phyloP scores from a whole-genome alignment of 2,113 vertebrate genomes.

The Apteryx owenii region DNA sequence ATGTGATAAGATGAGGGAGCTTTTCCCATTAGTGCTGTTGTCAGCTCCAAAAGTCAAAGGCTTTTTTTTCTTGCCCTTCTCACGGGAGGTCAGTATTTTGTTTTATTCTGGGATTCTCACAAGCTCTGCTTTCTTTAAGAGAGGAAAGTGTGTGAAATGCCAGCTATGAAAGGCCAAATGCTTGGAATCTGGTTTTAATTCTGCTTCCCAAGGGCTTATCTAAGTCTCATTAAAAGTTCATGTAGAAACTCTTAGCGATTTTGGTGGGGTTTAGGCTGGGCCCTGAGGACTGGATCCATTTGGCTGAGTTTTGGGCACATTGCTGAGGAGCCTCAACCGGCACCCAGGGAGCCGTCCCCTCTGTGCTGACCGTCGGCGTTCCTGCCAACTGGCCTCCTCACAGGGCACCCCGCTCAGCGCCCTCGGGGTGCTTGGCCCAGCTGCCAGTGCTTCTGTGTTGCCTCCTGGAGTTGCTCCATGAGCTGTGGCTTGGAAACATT shows the following conservation, averaged over 20 bases:
- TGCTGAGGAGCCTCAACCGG: not conserved
- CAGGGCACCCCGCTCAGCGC: not conserved
- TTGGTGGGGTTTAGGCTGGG: not conserved
- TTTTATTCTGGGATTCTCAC: slow-evolving; percentile 29
- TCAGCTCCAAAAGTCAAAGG: slow-evolving; percentile 20
- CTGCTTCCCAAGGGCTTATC: not conserved
- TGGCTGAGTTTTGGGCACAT: not conserved
- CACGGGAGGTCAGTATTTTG: not conserved
- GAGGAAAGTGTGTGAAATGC: not conserved
- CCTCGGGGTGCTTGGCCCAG: not conserved
- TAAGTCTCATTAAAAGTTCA: not conserved
- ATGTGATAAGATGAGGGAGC: not conserved
- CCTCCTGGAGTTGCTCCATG: not conserved
- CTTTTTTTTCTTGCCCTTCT: not conserved
- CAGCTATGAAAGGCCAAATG: slow-evolving; percentile 16
- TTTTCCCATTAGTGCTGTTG: slow-evolving; percentile 5
- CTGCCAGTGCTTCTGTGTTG: not conserved
- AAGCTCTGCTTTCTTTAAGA: not conserved
- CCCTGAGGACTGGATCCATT: not conserved
- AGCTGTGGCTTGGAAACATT: not conserved
- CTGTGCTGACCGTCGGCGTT: not conserved
- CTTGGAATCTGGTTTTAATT: slow-evolving; percentile 37
- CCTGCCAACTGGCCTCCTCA: rapidly evolving
- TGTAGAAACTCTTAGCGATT: not conserved
- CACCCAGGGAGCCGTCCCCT: not conserved